Evolutionary conservation across 2,113 vertebrate genomes (phyloP).

Genomic region (Ammospiza caudacuta): DNA sequence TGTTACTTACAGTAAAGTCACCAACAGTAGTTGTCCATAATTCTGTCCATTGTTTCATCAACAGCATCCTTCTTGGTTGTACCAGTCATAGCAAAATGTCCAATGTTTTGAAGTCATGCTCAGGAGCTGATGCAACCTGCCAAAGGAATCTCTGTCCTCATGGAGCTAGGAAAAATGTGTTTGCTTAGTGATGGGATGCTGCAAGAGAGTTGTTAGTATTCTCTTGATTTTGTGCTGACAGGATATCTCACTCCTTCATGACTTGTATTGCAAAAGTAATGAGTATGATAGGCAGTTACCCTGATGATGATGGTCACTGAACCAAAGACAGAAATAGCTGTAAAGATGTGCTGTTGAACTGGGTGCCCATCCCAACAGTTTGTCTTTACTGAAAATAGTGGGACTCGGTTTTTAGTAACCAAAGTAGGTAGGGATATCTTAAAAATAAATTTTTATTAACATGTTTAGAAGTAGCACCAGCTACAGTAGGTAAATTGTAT

Average conservation of each 20-base stretch:
- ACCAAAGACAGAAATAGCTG: background rate
- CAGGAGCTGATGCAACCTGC: background rate
- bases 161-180: background rate
- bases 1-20: background rate
- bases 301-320: background rate
- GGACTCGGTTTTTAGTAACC: background rate
- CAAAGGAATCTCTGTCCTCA: background rate
- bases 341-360: background rate
- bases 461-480: background rate
- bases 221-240: background rate
- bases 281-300: background rate
- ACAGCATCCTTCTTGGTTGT: background rate
- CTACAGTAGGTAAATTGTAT: background rate
- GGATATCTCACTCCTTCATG: background rate
- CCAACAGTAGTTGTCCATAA: background rate
- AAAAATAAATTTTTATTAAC: background rate
- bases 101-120: background rate
- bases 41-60: background rate
- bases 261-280: background rate
- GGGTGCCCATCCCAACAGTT: background rate
- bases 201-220: background rate
- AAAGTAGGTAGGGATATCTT: background rate
- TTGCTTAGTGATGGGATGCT: background rate
- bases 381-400: background rate
- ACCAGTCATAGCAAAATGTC: background rate